A percentile compares a stretch with the other conserved stretches of the same genome.
phyloP scores from a whole-genome alignment of 2,797 vertebrate genomes.

The Phrynocephalus forsythii region DNA sequence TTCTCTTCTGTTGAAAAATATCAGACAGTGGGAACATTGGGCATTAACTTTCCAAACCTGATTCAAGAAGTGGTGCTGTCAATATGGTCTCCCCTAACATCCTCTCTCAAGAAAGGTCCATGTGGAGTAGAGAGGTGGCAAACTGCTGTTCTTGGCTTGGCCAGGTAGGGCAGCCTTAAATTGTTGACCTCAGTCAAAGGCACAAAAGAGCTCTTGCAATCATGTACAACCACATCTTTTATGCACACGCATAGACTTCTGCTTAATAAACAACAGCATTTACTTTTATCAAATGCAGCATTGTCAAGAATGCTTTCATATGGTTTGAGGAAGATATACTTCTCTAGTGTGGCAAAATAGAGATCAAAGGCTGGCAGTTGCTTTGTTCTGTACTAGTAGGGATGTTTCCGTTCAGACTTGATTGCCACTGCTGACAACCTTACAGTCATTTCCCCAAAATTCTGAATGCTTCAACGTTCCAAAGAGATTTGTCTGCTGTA shows the following conservation, averaged over 20 bases:
- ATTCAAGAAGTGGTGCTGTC: background rate
- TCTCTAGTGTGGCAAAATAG: constrained; percentile 28
- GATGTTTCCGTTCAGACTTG: constrained; percentile 22
- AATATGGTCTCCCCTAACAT: background rate
- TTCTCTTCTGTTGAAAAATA: background rate
- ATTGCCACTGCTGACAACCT: constrained; percentile 25
- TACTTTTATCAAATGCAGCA: constrained; percentile 46
- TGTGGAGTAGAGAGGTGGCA: background rate
- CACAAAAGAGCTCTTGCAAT: background rate
- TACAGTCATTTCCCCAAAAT: constrained; percentile 14
- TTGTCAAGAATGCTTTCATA: constrained; percentile 3
- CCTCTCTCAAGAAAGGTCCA: background rate
- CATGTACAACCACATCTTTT: background rate
- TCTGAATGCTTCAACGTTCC: constrained; percentile 30
- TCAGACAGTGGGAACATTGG: background rate
- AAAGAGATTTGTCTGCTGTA: constrained; percentile 34
- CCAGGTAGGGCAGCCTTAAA: background rate
- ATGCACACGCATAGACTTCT: background rate
- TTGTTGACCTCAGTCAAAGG: background rate
- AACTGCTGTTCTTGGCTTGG: background rate
- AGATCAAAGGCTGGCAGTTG: constrained; percentile 9
- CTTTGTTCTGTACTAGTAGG: constrained; percentile 19
- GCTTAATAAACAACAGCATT: background rate
- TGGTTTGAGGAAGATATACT: constrained; percentile 18
- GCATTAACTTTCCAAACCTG: background rate